Conservation (phyloP, 2,797 vertebrate species). For the Brachyalestes nurse region DNA sequence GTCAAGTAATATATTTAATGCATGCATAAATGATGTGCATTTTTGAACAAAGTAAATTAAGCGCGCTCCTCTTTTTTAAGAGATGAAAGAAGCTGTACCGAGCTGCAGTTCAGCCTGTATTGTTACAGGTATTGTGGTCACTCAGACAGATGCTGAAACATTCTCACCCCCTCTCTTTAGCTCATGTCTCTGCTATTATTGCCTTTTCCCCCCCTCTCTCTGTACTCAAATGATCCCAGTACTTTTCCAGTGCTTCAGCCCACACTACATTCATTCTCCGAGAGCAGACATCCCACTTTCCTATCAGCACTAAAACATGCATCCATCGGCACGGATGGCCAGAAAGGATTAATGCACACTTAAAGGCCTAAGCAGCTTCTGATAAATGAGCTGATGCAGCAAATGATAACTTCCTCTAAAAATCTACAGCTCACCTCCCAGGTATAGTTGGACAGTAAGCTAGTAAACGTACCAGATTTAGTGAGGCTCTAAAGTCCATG, state of each 20-base stretch:
- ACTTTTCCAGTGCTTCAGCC: constrained; percentile 40
- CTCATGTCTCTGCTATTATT: background rate
- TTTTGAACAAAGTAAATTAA: background rate
- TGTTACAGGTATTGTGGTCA: background rate
- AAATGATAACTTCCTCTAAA: constrained; percentile 30
- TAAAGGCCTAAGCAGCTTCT: constrained; percentile 2
- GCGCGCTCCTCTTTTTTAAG: no score
- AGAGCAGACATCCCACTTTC: constrained; percentile 28
- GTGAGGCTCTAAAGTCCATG: background rate
- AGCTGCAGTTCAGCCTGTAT: background rate
- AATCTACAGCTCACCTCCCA: background rate
- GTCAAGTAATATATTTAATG: background rate
- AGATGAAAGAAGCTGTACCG: background rate
- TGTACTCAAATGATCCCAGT: constrained; percentile 40
- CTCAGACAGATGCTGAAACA: constrained; percentile 2
- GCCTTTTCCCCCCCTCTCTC: background rate
- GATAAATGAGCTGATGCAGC: constrained; percentile 17
- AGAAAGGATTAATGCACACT: background rate
- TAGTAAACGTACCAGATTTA: constrained; percentile 8
- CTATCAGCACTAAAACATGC: constrained; percentile 18
- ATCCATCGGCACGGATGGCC: background rate
- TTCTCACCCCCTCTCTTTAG: background rate
- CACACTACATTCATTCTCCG: constrained; percentile 14
- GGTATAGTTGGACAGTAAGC: background rate
- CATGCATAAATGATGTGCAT: background rate